Conservation (phyloP, 1,140 invertebrate species). For the Metaphire vulgaris region DNA sequence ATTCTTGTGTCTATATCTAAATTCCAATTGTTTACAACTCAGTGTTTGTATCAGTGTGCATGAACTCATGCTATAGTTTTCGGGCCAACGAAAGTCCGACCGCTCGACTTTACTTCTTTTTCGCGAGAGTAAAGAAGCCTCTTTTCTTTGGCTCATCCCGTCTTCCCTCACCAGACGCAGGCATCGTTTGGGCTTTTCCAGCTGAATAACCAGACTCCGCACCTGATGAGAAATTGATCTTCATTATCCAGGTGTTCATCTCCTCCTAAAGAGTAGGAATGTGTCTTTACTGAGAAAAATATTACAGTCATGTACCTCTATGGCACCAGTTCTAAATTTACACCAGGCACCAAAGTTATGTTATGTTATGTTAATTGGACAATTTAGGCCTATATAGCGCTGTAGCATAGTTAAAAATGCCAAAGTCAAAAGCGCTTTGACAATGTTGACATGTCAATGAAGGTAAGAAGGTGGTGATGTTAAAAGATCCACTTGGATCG, state of each 20-base stretch:
- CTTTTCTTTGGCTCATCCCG: conserved; percentile 83
- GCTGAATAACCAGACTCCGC: conserved; percentile 53
- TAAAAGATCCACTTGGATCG: too few relatives aligned
- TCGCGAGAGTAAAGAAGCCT: conserved; percentile 86
- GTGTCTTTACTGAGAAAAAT: too few relatives aligned
- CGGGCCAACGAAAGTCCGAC: too few relatives aligned
- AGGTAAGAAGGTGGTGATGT: too few relatives aligned
- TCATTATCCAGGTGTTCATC: conserved; percentile 79
- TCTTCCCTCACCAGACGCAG: conserved; percentile 53
- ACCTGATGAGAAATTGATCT: conserved; percentile 60
- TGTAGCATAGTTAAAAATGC: too few relatives aligned
- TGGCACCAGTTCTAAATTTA: too few relatives aligned
- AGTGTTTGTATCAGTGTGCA: neutral
- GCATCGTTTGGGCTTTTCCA: conserved; percentile 74
- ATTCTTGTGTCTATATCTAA: neutral
- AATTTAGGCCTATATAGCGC: too few relatives aligned
- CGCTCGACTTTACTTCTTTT: conserved; percentile 73
- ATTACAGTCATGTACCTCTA: too few relatives aligned
- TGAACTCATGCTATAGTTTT: neutral
- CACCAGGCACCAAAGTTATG: too few relatives aligned
- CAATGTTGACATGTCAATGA: too few relatives aligned
- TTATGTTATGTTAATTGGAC: too few relatives aligned
- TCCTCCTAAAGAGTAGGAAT: conserved; percentile 57
- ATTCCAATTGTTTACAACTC: neutral
- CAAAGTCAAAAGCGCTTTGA: too few relatives aligned